Evolutionary conservation across 1,140 invertebrate genomes (phyloP).

Genomic region (Pinna nobilis): DNA sequence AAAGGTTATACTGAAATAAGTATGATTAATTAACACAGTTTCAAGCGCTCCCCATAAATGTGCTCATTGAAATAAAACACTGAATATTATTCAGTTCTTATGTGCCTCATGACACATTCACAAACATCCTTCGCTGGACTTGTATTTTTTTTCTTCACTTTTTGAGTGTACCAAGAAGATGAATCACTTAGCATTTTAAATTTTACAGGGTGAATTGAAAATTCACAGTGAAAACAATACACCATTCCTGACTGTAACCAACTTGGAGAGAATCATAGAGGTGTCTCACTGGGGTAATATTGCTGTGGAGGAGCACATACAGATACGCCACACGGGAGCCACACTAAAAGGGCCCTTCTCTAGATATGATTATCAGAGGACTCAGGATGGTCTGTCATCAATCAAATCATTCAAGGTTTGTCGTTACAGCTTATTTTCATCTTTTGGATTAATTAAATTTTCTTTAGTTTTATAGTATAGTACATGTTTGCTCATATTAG

Average conservation of each 20-base stretch:
- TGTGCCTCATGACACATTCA: no score
- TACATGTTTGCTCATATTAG: not conserved
- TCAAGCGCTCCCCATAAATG: no score
- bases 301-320: conserved; percentile 95
- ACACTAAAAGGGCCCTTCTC: conserved; percentile 96
- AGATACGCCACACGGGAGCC: conserved; percentile 94
- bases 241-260: conserved; percentile 94
- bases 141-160: conserved; percentile 7
- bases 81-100: no score
- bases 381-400: conserved; percentile 88
- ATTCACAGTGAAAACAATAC: conserved; percentile 98
- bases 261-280: conserved; percentile 91
- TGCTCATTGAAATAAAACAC: no score
- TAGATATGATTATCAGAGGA: conserved; percentile 94
- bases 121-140: no score
- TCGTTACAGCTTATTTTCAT: not conserved
- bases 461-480: conserved; percentile 84
- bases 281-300: conserved; percentile 99
- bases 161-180: not conserved
- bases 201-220: conserved; percentile 79
- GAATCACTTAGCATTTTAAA: not conserved
- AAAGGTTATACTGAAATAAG: no score
- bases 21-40: no score
- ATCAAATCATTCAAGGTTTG: conserved; percentile 90
- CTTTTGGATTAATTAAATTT: not conserved